A percentile compares a stretch with the other conserved stretches of the same genome.
These are phyloP conservation scores for Cyprinodon variegatus DNA, from an alignment of 2,113 vertebrate genomes.

Conservation along the genomic window DNA sequence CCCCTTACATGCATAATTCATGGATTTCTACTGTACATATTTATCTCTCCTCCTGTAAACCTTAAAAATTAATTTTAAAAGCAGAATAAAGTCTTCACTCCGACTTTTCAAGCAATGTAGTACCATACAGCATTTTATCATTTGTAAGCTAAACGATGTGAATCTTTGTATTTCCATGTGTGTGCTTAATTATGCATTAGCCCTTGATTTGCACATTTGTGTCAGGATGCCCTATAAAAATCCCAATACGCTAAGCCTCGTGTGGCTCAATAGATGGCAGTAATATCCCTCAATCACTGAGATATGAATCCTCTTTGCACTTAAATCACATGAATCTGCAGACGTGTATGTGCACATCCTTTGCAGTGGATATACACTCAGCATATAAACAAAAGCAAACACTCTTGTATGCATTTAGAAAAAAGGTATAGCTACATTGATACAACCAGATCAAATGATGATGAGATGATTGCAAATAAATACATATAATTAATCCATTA, in stretches of 20 bases:
- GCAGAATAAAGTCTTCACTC: constrained; percentile 25
- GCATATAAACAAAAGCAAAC: constrained; percentile 6
- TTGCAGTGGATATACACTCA: constrained; percentile 8
- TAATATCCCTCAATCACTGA: constrained; percentile 82
- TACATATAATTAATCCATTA: constrained; percentile 20
- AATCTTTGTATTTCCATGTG: constrained; percentile 38
- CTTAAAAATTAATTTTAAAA: constrained; percentile 13
- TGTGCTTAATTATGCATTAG: constrained; percentile 57
- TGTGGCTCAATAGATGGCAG: constrained; percentile 85
- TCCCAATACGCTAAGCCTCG: constrained; percentile 71
- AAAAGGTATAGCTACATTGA: constrained; percentile 10
- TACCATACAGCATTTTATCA: constrained; percentile 10
- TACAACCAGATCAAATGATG: constrained; percentile 34
- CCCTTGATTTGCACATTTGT: constrained; percentile 60
- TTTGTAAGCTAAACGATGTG: constrained; percentile 19
- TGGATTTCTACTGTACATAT: neutral
- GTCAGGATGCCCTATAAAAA: constrained; percentile 50
- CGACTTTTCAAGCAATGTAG: constrained; percentile 26
- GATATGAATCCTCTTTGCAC: constrained; percentile 60
- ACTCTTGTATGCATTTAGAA: constrained; percentile 9
- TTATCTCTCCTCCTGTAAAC: neutral
- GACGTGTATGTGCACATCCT: neutral
- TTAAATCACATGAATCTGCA: constrained; percentile 48
- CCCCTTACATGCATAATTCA: neutral
- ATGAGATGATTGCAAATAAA: constrained; percentile 49